Base-by-base conservation (phyloP, 2,888 invertebrate genomes). In the Ophion ventricosus region DNA sequence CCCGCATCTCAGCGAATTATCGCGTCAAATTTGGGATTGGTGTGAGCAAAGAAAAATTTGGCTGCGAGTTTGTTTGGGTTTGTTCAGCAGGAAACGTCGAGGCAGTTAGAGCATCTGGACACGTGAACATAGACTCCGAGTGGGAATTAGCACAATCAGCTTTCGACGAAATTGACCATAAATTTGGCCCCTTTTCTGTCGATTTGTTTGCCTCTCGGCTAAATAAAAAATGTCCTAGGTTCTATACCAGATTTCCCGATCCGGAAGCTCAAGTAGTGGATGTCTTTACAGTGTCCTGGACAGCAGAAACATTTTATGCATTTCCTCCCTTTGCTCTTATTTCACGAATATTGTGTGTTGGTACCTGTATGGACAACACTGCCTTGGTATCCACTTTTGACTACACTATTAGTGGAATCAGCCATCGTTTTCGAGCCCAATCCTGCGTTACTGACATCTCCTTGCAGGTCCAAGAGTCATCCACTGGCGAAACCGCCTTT, bases 361-460 rank as follows among this genome's bases (percentile, higher is more conserved):
- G 89, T 90, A 1, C 91, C 89, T 20, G 57, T 69, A 8, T 91
- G 88, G 90, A 89, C 87, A 26, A 82, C 87, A 11, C 90, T 90
- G 73, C 86, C 89, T 0, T 91, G 90, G 91, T 91, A 84, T 67
- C 91, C 91, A 0, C 8, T 90, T 5, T 91, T 89, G 70, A 49
- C 35, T 14, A 72, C 76, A 26, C 69, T 87, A n/a, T 64, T 80
- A 40, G 26, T 49, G 0, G 2, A 59, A 72, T 57, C 82, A 56
- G 80, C 83, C n/a, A 73, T 90, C 17, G 29, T 82, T 66, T 88
- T 91, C 49, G 10, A 80, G 49, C 90, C 90, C 14, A 17, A 73
- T 40, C 64, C 20, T 61, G 79, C 88, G 35, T 82, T 90, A 25
- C 77, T 90, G 25, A 66, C 82, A 20, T 90, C 87, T 54, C 83